Evolutionary conservation across 2,888 invertebrate genomes (phyloP).

Genomic region (Lasioglossum pauxillum): DNA sequence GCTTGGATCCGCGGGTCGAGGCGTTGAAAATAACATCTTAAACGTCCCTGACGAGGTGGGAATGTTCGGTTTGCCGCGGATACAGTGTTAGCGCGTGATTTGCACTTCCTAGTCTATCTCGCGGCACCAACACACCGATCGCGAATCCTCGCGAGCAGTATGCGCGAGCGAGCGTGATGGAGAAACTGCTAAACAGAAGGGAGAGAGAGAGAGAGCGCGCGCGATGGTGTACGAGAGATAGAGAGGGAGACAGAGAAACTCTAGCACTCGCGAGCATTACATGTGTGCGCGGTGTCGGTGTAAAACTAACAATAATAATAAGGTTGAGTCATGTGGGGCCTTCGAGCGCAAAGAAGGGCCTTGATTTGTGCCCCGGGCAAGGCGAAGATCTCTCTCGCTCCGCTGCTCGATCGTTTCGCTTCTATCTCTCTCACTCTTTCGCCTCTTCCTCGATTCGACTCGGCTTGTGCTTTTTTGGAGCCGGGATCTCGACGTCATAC

Average conservation of each 20-base stretch:
- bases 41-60: slow-evolving; percentile 82
- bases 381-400: slow-evolving; percentile 77
- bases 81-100: slow-evolving; percentile 78
- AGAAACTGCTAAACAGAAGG: neutral
- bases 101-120: slow-evolving; percentile 79
- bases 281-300: slow-evolving; percentile 49
- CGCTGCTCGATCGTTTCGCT: slow-evolving; percentile 43
- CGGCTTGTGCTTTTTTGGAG: slow-evolving; percentile 62
- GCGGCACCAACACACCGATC: slow-evolving; percentile 31
- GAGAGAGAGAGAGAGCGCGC: neutral
- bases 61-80: slow-evolving; percentile 80
- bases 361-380: slow-evolving; percentile 83
- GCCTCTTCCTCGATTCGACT: neutral
- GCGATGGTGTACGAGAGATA: neutral
- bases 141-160: slow-evolving; percentile 21
- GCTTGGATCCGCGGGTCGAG: slow-evolving; percentile 51
- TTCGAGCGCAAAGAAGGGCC: slow-evolving; percentile 80
- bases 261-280: neutral
- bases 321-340: slow-evolving; percentile 82
- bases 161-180: neutral
- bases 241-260: neutral
- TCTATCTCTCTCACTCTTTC: slow-evolving; percentile 13
- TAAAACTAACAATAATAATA: slow-evolving; percentile 79
- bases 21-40: slow-evolving; percentile 82
- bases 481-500: slow-evolving; percentile 25